Percentiles rank a stretch among this genome's conserved stretches.
Conservation (phyloP, 2,888 invertebrate species). For the Linyphia triangularis region DNA sequence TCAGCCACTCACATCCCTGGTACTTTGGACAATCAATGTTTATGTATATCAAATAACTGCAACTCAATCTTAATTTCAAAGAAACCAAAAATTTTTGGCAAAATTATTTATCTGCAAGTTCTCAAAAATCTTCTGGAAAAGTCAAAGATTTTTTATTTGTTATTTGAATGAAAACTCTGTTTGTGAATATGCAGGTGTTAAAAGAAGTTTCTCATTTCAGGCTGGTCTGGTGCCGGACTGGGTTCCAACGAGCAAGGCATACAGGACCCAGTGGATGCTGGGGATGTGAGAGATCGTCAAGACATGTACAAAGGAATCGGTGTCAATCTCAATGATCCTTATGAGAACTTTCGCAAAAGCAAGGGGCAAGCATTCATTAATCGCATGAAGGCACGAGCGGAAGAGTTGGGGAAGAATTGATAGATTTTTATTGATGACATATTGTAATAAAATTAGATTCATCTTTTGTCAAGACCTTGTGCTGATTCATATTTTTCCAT, state of each 20-base stretch:
- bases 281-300: constrained; percentile 91
- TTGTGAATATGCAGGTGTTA: neutral
- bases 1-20: too few relatives aligned
- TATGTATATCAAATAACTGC: too few relatives aligned
- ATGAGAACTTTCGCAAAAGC: constrained; percentile 97
- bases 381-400: constrained; percentile 93
- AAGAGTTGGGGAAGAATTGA: constrained; percentile 79
- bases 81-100: neutral
- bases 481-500: neutral
- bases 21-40: too few relatives aligned
- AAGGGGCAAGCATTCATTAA: constrained; percentile 96
- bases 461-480: constrained; percentile 4
- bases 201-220: constrained; percentile 75
- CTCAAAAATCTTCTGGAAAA: too few relatives aligned
- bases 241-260: constrained; percentile 97
- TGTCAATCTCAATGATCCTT: constrained; percentile 89
- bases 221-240: constrained; percentile 96
- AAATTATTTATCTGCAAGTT: neutral
- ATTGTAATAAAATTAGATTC: constrained; percentile 39
- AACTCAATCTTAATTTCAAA: too few relatives aligned
- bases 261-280: constrained; percentile 94
- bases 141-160: neutral
- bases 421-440: neutral
- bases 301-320: constrained; percentile 98
- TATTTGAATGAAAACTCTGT: neutral